phyloP scores from a whole-genome alignment of 2,113 vertebrate species.

The Trochalopteron elliotii region DNA sequence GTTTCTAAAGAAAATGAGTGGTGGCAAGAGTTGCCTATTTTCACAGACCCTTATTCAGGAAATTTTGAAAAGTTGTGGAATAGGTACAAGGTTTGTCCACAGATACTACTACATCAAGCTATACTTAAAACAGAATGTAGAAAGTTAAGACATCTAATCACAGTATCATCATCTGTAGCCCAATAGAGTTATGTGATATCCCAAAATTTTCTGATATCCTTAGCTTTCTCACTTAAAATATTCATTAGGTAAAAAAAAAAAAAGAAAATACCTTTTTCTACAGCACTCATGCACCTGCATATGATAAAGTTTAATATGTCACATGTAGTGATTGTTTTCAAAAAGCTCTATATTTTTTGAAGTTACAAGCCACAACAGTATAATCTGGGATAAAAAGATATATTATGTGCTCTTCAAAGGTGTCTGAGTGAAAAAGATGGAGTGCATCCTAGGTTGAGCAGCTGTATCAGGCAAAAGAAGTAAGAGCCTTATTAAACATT shows the following conservation, averaged over 20 bases:
- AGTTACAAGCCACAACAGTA: background rate
- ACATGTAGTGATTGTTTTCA: background rate
- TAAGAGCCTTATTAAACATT: background rate
- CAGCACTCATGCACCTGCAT: background rate
- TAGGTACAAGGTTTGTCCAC: background rate
- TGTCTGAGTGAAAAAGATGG: background rate
- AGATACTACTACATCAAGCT: background rate
- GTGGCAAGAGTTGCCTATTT: background rate
- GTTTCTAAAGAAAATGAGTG: background rate
- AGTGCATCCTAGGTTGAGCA: background rate
- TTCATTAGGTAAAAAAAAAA: background rate
- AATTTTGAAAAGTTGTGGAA: background rate
- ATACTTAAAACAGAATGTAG: background rate
- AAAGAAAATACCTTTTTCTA: background rate
- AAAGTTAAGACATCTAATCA: background rate
- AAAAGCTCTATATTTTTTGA: background rate
- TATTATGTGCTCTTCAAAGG: background rate
- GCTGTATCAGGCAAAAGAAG: background rate
- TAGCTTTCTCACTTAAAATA: background rate
- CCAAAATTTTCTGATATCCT: background rate
- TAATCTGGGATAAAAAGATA: background rate
- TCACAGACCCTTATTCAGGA: background rate
- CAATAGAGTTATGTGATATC: background rate
- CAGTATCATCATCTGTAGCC: background rate
- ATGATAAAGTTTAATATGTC: background rate